Base-by-base conservation (phyloP, 2,113 vertebrate genomes). In the Neodon shergylaensis region DNA sequence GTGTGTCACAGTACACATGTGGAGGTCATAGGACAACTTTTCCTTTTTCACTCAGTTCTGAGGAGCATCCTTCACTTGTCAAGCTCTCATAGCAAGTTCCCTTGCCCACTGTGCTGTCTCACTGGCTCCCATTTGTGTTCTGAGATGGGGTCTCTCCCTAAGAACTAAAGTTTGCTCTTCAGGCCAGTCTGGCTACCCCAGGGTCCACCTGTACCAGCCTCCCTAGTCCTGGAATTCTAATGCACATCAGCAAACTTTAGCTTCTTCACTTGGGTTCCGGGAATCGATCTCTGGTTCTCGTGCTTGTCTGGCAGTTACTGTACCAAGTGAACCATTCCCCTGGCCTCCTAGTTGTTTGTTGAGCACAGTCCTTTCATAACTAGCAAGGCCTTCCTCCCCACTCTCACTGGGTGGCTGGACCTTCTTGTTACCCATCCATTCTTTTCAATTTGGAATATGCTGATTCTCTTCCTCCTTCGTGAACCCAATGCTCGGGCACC, bases 371-470 rank as follows among this genome's bases (percentile, higher is more conserved):
- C 28, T 61, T 39, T 28, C 0, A 0, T 61, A 19, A 28, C 63
- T 36, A 21, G 10, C 49, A 26, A 42, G 49, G 3, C 58, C 39
- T 65, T 91, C 19, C 42, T 88, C 11, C 26, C 10, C 21, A 5
- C 6, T 52, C 0, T n/a, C 2, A 4, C 12, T 26, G 17, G 22
- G 4, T 36, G 36, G 24, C 58, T 68, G 24, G 5, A 13, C 36
- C 52, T 22, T 65, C 36, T 33, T 90, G 33, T 44, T 94, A 14
- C 26, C 44, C 24, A 44, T 42, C 16, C 54, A 0, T 63, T 21
- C 39, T 68, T 7, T 19, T 85, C 8, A 47, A 49, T 91, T 39
- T 73, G 54, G 3, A 52, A 22, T 52, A 2, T 21, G 7, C 24
- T 31, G 5, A 47, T 49, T 33, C 42, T 47, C 63, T 36, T 58